Percentiles rank a stretch among this genome's conserved stretches.
Conservation (phyloP, 1,140 invertebrate genomes). For the Branchinecta lynchi region DNA sequence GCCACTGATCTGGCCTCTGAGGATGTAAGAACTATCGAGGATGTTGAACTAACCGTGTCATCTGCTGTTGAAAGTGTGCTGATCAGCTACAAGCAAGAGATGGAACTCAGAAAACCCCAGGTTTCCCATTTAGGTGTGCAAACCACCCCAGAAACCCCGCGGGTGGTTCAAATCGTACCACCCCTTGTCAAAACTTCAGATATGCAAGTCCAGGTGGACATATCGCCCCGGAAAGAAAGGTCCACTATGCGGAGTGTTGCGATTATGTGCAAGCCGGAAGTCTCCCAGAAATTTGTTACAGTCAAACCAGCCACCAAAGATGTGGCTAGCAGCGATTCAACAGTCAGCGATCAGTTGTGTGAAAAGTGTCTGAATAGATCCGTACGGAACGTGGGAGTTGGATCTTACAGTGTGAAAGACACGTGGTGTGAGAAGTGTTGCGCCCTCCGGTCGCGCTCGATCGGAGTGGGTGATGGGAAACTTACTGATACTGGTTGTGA, state of each 20-base stretch:
- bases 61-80: conserved; percentile 7
- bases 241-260: neutral
- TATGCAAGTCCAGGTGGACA: neutral
- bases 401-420: conserved; percentile 23
- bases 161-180: neutral
- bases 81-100: conserved; percentile 13
- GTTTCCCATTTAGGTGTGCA: conserved; percentile 2
- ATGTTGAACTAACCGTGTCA: conserved; percentile 17
- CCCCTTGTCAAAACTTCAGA: neutral
- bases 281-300: conserved; percentile 23
- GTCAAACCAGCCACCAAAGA: conserved; percentile 31
- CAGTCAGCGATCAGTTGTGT: conserved; percentile 34
- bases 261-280: neutral
- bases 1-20: conserved; percentile 28
- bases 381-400: conserved; percentile 33
- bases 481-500: conserved; percentile 24
- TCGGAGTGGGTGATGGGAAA: conserved; percentile 30
- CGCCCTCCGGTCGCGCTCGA: conserved; percentile 25
- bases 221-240: neutral
- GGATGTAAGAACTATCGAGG: conserved; percentile 21
- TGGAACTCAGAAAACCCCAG: conserved; percentile 19
- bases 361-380: conserved; percentile 33
- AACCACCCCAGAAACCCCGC: neutral
- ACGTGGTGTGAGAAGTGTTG: conserved; percentile 24
- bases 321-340: conserved; percentile 35